Conservation (phyloP, 2,113 vertebrate species). For the Cephalophus harveyi region DNA sequence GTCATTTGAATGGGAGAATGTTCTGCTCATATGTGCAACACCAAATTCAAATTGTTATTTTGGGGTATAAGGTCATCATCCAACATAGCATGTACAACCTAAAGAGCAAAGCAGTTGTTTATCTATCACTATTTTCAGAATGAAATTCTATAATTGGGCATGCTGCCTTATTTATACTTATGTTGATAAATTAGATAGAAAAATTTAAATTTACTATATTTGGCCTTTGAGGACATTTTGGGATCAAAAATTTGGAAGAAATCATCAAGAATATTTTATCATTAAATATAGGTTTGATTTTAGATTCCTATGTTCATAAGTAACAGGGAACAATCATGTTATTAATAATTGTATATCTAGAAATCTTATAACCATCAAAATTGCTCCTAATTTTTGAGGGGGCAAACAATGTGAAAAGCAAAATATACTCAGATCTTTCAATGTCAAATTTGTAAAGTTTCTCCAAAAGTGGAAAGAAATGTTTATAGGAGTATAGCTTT, state of each 20-base stretch:
- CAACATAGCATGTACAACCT: background rate
- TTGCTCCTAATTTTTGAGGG: background rate
- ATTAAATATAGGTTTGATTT: background rate
- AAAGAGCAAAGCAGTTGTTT: background rate
- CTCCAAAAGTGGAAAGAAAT: background rate
- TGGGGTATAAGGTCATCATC: background rate
- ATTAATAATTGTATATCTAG: background rate
- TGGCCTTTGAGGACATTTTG: background rate
- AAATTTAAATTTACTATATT: background rate
- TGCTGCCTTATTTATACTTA: background rate
- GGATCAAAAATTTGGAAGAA: background rate
- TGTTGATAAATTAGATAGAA: background rate
- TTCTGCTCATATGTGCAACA: background rate
- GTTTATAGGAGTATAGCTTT: background rate
- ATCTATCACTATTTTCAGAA: background rate
- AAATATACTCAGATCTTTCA: background rate
- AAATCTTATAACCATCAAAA: background rate
- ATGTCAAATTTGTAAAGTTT: background rate
- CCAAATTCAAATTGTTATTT: background rate
- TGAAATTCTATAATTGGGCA: background rate
- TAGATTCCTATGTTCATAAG: background rate
- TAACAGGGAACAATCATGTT: background rate
- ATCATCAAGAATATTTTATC: background rate
- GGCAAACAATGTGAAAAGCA: background rate
- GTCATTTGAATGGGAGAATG: background rate